Evolutionary conservation across 2,113 vertebrate genomes (phyloP).

Genomic region (Spea bombifrons): DNA sequence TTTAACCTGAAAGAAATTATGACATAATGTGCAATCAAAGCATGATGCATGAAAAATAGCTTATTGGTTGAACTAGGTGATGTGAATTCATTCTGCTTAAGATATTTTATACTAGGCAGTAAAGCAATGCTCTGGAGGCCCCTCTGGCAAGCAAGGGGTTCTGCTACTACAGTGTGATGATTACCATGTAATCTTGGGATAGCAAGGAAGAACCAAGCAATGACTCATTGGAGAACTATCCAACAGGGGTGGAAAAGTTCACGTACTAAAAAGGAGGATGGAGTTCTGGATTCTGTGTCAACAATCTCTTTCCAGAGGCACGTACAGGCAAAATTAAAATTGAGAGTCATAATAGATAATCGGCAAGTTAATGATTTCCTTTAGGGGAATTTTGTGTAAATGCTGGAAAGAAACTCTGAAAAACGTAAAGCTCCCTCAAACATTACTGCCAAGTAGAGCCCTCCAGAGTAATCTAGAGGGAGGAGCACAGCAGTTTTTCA

Average conservation of each 20-base stretch:
- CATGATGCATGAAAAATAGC: too few species aligned
- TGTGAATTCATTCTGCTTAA: too few species aligned
- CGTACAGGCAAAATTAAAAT: neutral
- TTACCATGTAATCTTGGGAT: neutral
- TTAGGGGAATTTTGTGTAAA: neutral
- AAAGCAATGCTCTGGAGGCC: neutral
- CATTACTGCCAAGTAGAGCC: too few species aligned
- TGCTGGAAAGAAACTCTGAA: too few species aligned
- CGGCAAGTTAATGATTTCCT: neutral
- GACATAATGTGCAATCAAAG: too few species aligned
- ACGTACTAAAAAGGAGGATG: slow-evolving; percentile 4
- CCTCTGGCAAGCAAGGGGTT: neutral
- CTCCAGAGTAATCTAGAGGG: too few species aligned
- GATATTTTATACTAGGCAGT: neutral
- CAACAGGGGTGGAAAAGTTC: slow-evolving; percentile 1
- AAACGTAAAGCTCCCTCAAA: too few species aligned
- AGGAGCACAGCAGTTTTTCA: too few species aligned
- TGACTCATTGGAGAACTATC: slow-evolving; percentile 12
- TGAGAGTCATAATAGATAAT: neutral
- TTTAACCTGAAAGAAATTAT: too few species aligned
- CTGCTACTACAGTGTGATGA: slow-evolving; percentile 9
- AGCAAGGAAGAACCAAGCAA: neutral
- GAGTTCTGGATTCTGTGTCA: neutral
- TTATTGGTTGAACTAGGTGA: too few species aligned
- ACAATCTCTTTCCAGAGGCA: slow-evolving; percentile 7